Conservation (phyloP, 2,113 vertebrate species). For the Perca schrenkii region DNA sequence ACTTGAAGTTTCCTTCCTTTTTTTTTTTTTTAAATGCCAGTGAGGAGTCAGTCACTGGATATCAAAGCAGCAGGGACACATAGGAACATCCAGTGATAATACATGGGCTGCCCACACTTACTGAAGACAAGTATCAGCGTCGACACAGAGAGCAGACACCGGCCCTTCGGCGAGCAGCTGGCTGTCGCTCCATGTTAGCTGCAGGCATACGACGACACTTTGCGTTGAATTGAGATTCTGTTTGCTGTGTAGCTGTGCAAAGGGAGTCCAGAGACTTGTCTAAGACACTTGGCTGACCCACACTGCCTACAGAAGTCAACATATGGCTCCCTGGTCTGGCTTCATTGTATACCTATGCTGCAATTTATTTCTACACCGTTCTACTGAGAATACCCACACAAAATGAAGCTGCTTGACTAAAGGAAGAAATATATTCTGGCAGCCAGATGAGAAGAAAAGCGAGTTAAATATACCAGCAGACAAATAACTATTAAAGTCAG, state of each 20-base stretch:
- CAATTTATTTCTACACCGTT: conserved; percentile 47
- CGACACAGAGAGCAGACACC: conserved; percentile 52
- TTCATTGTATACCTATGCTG: conserved; percentile 36
- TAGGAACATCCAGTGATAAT: conserved; percentile 50
- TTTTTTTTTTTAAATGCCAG: conserved; percentile 63
- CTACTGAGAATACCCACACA: conserved; percentile 73
- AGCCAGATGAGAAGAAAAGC: conserved; percentile 59
- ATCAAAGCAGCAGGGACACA: conserved; percentile 69
- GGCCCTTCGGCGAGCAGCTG: conserved; percentile 43
- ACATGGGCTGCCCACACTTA: conserved; percentile 34
- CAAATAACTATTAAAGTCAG: conserved; percentile 60
- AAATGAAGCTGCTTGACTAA: conserved; percentile 50
- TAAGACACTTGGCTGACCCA: conserved; percentile 62
- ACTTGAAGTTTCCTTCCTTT: conserved; percentile 65
- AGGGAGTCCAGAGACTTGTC: conserved; percentile 40
- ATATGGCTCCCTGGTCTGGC: conserved; percentile 47
- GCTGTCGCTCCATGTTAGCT: conserved; percentile 59
- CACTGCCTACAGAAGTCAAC: conserved; percentile 59
- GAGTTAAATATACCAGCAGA: conserved; percentile 69
- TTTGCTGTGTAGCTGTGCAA: conserved; percentile 24
- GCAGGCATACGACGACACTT: conserved; percentile 46
- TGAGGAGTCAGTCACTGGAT: conserved; percentile 74
- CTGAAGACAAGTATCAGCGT: conserved; percentile 24
- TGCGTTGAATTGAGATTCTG: conserved; percentile 40
- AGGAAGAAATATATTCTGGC: conserved; percentile 66